These are phyloP conservation scores for Corynorhinus townsendii DNA, from an alignment of 2,113 vertebrate genomes.

Conservation along the genomic window DNA sequence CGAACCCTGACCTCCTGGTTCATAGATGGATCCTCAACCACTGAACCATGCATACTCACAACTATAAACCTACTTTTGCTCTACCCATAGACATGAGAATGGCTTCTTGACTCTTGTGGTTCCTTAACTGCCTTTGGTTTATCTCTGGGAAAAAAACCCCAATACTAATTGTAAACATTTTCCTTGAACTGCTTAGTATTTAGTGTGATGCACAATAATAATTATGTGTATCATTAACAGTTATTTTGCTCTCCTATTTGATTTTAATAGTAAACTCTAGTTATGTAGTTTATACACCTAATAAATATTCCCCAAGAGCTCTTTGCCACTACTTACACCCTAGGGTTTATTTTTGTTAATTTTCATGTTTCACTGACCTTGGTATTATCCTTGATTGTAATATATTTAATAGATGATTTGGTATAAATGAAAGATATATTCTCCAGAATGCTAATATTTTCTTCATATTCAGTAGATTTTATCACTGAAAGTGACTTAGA, in stretches of 20 bases:
- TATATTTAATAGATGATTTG: not conserved
- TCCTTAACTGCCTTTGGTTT: not conserved
- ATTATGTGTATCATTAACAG: conserved; percentile 1
- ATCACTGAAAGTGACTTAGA: not conserved
- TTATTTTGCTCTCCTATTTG: conserved; percentile 23
- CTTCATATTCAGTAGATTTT: not conserved
- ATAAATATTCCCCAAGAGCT: not conserved
- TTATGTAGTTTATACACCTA: not conserved
- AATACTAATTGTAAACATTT: not conserved
- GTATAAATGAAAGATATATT: not conserved
- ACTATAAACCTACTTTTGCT: not conserved
- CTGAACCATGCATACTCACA: not conserved
- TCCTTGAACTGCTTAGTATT: conserved; percentile 26
- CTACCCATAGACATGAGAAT: not conserved
- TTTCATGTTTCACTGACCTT: conserved; percentile 3
- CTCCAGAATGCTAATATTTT: conserved; percentile 13
- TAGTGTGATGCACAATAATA: not conserved
- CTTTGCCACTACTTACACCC: not conserved
- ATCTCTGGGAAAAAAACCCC: not conserved
- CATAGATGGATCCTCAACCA: too few relatives aligned
- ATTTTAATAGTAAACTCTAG: conserved; percentile 2
- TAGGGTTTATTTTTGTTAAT: not conserved
- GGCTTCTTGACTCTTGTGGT: not conserved
- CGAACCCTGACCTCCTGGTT: too few relatives aligned
- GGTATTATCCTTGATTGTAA: not conserved